Percentiles rank a stretch among this genome's conserved stretches.
Evolutionary conservation across 2,113 vertebrate genomes (phyloP).

Genomic region (Cochlearius cochlearius): DNA sequence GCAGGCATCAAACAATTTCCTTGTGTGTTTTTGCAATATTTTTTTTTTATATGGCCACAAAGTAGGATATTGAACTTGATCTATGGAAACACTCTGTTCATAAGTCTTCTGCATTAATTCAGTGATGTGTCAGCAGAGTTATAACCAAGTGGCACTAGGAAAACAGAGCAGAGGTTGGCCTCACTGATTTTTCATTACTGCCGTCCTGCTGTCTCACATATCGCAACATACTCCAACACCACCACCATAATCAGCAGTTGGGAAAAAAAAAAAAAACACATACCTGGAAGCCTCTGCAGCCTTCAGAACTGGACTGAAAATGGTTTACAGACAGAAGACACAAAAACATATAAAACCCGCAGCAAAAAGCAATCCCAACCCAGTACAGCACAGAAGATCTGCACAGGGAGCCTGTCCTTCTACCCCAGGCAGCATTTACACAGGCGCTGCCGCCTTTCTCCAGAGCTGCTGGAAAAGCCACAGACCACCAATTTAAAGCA

Average conservation of each 20-base stretch:
- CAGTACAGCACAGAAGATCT: accelerated
- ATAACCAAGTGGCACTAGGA: neutral
- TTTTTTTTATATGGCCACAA: neutral
- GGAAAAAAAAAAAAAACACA: neutral
- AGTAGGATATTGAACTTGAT: neutral
- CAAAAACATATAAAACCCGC: neutral
- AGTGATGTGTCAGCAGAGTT: neutral
- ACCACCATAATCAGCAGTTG: neutral
- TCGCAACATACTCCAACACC: neutral
- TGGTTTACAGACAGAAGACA: neutral
- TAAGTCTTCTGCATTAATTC: neutral
- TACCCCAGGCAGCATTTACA: neutral
- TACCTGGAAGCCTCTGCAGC: neutral
- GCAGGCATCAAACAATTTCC: neutral
- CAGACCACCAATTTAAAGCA: neutral
- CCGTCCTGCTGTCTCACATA: neutral
- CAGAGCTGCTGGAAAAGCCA: neutral
- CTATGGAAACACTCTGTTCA: neutral
- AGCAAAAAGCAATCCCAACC: neutral
- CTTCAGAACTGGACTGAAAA: neutral
- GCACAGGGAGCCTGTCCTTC: neutral
- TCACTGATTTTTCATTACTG: neutral
- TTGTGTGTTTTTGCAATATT: neutral
- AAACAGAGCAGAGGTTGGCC: neutral
- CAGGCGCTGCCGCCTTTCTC: accelerated